A percentile compares a stretch with the other conserved stretches of the same genome.
These are phyloP conservation scores for Pedionomus torquatus DNA, from an alignment of 2,113 vertebrate species.

Conservation along the genomic window DNA sequence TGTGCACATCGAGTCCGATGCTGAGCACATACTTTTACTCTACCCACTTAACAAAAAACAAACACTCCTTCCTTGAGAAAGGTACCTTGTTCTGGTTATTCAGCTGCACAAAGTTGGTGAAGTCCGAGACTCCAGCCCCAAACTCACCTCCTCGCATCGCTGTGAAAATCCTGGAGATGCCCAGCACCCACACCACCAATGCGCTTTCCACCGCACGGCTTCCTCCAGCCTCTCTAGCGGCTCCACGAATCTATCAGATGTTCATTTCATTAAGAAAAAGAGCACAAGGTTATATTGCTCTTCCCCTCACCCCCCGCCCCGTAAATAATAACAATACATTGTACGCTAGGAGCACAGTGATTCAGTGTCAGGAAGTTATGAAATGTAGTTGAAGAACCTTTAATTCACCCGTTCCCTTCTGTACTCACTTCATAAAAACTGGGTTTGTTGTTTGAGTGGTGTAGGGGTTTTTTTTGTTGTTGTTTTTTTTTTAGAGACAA, in stretches of 20 bases:
- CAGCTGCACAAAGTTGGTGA: no score
- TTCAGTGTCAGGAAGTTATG: not conserved
- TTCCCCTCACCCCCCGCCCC: not conserved
- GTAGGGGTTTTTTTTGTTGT: not conserved
- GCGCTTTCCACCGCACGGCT: not conserved
- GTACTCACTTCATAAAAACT: not conserved
- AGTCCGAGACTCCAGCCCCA: not conserved
- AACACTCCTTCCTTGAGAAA: not conserved
- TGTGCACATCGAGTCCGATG: accelerated
- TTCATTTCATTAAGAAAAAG: not conserved
- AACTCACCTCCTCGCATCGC: not conserved
- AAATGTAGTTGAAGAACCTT: not conserved
- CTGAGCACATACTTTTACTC: accelerated
- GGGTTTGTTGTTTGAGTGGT: not conserved
- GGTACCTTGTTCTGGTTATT: accelerated
- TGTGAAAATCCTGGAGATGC: not conserved
- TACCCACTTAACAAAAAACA: not conserved
- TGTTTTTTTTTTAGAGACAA: not conserved
- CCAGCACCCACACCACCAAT: not conserved
- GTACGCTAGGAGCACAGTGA: not conserved
- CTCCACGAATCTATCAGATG: not conserved
- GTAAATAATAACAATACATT: not conserved
- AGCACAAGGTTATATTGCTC: not conserved
- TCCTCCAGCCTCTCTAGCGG: not conserved
- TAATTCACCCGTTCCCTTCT: not conserved